Evolutionary conservation across 2,888 invertebrate genomes (phyloP), one percentile per base, ranked within the genome.

Genomic region (Trilocha varians): DNA sequence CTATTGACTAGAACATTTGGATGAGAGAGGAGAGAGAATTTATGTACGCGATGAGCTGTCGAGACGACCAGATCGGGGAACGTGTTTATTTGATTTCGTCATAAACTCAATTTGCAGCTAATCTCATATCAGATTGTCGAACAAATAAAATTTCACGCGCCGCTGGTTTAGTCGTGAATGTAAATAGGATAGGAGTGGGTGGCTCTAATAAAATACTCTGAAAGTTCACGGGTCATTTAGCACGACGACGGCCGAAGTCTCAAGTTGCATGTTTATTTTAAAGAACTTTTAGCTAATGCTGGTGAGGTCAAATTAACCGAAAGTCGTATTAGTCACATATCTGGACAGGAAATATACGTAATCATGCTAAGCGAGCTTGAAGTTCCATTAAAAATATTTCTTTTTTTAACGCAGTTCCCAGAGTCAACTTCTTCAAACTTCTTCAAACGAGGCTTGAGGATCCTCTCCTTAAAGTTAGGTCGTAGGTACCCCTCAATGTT

Each of bases 41-140:
- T 70, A 74, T 70, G 67, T 60, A 70, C 62, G 64, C 74, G 59
- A 65, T 78, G 75, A 73, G 68, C 67, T 65, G 63, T 58, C 47
- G 52, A 45, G 41, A 40, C 38, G 46, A 42, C 52, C 50, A 58
- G 53, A 49, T 55, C 48, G 48, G 59, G 65, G 57, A 57, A 67
- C 73, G 70, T 78, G 78, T 78, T 78, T 83, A 82, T 84, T 82
- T 78, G 79, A 84, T 80, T 78, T 64, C 65, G 61, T 74, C 77
- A 82, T 83, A 82, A 84, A 84, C 77, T 78, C 80, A 78, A 84
- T 84, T 84, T 82, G 74, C 79, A 80, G 82, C 79, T 84, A 84
- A 84, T 84, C 82, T 77, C 66, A 76, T 84, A 71, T 77, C 73
- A 78, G 82, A 84, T 83, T 83, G 82, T 80, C 78, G 78, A 78